Evolutionary conservation across 2,888 invertebrate genomes (phyloP).

Genomic region (Yponomeuta plumbellus): DNA sequence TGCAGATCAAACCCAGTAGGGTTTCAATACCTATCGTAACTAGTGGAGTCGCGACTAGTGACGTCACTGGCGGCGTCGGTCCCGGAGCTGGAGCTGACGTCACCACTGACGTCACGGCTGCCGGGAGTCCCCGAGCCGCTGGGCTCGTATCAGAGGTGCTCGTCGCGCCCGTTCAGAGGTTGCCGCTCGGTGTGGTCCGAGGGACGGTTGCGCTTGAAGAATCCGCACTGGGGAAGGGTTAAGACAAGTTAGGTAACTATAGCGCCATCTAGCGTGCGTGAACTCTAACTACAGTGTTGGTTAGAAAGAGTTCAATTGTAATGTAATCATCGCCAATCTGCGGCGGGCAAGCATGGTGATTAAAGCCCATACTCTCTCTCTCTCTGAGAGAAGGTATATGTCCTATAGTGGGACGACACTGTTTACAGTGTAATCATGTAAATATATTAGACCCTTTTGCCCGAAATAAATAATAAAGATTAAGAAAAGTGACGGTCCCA

Average conservation of each 20-base stretch:
- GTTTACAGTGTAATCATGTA: too few species aligned
- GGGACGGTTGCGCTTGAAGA: constrained; percentile 94
- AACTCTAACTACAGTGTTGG: neutral
- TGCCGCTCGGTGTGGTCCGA: constrained; percentile 88
- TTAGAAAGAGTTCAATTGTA: neutral
- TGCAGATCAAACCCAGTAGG: too few species aligned
- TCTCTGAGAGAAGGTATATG: too few species aligned
- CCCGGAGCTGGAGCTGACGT: constrained; percentile 16
- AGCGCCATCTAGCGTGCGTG: too few species aligned
- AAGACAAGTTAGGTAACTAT: neutral
- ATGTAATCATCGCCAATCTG: too few species aligned
- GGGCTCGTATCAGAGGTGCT: constrained; percentile 80
- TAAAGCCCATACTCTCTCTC: too few species aligned
- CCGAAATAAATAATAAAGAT: too few species aligned
- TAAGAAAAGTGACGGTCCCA: too few species aligned
- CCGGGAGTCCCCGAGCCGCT: constrained; percentile 30
- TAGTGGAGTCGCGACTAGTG: constrained; percentile 46
- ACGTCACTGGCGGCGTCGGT: constrained; percentile 64
- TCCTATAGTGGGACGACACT: too few species aligned
- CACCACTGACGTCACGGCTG: constrained; percentile 35
- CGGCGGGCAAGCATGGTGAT: too few species aligned
- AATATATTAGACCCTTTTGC: too few species aligned
- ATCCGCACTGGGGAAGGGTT: constrained; percentile 83
- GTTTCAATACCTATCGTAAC: constrained; percentile 6
- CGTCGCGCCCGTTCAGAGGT: constrained; percentile 88